phyloP scores from a whole-genome alignment of 2,888 invertebrate species.

The Drosophila maculinotata region DNA sequence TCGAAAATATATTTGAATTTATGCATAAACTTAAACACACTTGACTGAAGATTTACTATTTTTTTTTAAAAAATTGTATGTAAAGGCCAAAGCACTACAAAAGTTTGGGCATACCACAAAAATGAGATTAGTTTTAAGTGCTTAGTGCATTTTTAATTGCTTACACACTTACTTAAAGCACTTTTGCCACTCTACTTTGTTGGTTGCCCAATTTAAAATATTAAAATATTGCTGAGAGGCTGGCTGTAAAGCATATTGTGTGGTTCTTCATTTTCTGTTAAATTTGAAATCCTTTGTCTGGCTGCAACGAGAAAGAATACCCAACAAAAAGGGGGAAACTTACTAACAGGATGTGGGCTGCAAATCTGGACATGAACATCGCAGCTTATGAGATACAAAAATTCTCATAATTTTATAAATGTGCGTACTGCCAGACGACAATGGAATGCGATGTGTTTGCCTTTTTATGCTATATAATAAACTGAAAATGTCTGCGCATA shows the following conservation, averaged over 20 bases:
- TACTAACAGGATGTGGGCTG: slow-evolving; percentile 54
- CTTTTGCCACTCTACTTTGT: slow-evolving; percentile 17
- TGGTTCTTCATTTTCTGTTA: slow-evolving; percentile 15
- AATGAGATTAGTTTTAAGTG: slow-evolving; percentile 4
- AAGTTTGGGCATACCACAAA: neutral
- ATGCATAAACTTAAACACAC: too few species aligned
- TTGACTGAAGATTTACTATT: too few species aligned
- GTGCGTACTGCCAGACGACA: slow-evolving; percentile 46
- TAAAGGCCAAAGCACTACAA: neutral
- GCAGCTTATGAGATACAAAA: slow-evolving; percentile 33
- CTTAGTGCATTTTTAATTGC: slow-evolving; percentile 57
- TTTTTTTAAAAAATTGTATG: neutral
- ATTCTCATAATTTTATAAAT: slow-evolving; percentile 13
- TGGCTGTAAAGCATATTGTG: neutral
- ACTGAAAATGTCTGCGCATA: slow-evolving; percentile 31
- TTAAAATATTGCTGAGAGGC: neutral
- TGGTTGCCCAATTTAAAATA: slow-evolving; percentile 13
- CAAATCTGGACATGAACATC: slow-evolving; percentile 46
- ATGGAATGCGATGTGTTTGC: slow-evolving; percentile 16
- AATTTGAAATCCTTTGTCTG: slow-evolving; percentile 41
- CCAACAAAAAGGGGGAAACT: slow-evolving; percentile 29
- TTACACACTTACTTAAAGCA: slow-evolving; percentile 10
- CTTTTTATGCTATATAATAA: slow-evolving; percentile 15
- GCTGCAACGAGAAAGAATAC: slow-evolving; percentile 24
- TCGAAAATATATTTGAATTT: too few species aligned